Evolutionary conservation across 2,888 invertebrate species (phyloP).

Genomic region (Hermaeophaga mercurialis): DNA sequence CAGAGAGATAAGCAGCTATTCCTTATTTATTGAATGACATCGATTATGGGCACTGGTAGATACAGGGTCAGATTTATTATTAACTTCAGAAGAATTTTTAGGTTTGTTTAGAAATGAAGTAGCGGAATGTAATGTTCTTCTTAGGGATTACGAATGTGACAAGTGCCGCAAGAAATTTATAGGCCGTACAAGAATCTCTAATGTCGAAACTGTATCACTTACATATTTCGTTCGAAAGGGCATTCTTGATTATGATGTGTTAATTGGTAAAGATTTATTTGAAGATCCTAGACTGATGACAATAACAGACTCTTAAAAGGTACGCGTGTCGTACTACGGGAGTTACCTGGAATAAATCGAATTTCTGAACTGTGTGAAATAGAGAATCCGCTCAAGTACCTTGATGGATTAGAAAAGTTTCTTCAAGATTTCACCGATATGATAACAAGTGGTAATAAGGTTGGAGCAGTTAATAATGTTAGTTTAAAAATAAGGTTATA

Average conservation of each 20-base stretch:
- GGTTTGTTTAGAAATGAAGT: too few relatives aligned
- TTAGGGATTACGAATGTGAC: not conserved
- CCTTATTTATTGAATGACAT: constrained; percentile 7
- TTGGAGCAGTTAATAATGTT: too few relatives aligned
- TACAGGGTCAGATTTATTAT: constrained; percentile 28
- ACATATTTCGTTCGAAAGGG: not conserved
- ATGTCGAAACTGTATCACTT: not conserved
- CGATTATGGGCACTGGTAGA: constrained; percentile 23
- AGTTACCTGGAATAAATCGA: too few relatives aligned
- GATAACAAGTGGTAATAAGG: too few relatives aligned
- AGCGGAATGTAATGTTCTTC: not conserved
- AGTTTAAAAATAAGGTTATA: too few relatives aligned
- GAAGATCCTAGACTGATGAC: not conserved
- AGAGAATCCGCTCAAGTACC: too few relatives aligned
- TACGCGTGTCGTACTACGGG: too few relatives aligned
- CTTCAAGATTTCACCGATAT: too few relatives aligned
- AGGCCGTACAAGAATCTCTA: not conserved
- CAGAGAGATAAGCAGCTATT: too few relatives aligned
- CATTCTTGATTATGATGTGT: not conserved
- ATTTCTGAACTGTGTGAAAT: too few relatives aligned
- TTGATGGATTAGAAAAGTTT: too few relatives aligned
- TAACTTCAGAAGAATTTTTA: not conserved
- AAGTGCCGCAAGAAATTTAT: not conserved
- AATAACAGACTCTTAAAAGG: not conserved
- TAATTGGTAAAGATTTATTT: not conserved